These are phyloP conservation scores for chimpanzee (Pan troglodytes) DNA, from an alignment of 2,113 vertebrate species.

Conservation along the genomic window NHGRI_mPanTro3-v2.1_pri NC_072413.2:33127001-33127500, in stretches of 20 bases:
- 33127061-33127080: too few species aligned
- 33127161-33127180: too few species aligned
- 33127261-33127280: background rate
- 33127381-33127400: background rate
- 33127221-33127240: too few species aligned
- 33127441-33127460: background rate
- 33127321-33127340: conserved; percentile 30
- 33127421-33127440: background rate
- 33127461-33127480: conserved; percentile 9
- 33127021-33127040: too few species aligned
- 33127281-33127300: background rate
- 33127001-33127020: too few species aligned
- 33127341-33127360: conserved; percentile 14
- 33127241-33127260: background rate
- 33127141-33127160: too few species aligned
- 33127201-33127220: too few species aligned
- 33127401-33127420: background rate
- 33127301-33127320: conserved; percentile 10
- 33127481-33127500: background rate
- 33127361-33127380: conserved; percentile 38
- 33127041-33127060: too few species aligned
- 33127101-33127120: too few species aligned
- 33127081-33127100: too few species aligned
- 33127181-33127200: too few species aligned
- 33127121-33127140: too few species aligned